Conservation (phyloP, 1,140 invertebrate genomes). For the Whitmania pigra region DNA sequence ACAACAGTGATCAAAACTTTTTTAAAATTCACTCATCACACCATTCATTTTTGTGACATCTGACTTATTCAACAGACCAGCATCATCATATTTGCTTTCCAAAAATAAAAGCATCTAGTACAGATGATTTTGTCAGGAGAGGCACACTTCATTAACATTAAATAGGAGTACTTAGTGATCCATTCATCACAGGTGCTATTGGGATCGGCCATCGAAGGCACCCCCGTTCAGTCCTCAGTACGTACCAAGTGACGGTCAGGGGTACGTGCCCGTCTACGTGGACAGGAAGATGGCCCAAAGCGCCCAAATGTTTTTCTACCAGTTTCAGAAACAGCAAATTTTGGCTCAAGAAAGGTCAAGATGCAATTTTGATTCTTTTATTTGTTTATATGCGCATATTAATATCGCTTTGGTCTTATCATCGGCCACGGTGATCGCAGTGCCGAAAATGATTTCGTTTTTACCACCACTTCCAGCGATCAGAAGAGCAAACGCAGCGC, state of each 20-base stretch:
- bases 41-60: background rate
- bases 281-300: slow-evolving; percentile 17
- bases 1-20: background rate
- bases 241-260: background rate
- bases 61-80: no score
- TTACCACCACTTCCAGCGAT: background rate
- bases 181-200: background rate
- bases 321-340: slow-evolving; percentile 14
- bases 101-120: no score
- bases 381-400: slow-evolving; percentile 7
- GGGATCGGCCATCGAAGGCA: background rate
- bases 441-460: no score
- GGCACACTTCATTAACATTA: no score
- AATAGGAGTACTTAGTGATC: no score
- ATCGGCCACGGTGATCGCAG: no score
- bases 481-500: background rate
- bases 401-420: no score
- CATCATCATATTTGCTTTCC: background rate
- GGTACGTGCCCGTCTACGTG: background rate
- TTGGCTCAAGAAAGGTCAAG: background rate
- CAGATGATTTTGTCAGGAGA: no score
- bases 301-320: slow-evolving; percentile 18
- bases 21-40: background rate
- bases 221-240: background rate
- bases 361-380: background rate